Evolutionary conservation across 2,113 vertebrate species (phyloP).

Genomic region (Gallinago paraguaiae): DNA sequence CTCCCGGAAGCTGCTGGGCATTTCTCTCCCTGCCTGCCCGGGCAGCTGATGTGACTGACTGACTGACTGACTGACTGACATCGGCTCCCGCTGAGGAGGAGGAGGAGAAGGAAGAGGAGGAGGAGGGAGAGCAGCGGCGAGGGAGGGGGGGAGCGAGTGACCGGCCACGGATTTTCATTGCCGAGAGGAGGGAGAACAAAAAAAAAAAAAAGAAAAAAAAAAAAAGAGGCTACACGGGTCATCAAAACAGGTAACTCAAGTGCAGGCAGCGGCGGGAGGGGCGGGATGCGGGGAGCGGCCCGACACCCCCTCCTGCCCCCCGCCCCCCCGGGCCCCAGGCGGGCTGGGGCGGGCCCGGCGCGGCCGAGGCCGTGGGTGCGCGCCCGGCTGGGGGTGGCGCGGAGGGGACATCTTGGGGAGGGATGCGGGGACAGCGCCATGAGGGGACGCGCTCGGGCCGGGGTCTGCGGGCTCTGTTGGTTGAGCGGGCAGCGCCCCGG

Average conservation of each 20-base stretch:
- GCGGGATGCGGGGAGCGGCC: not conserved
- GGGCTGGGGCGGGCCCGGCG: not conserved
- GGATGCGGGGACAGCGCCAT: not conserved
- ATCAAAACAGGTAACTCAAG: slow-evolving; percentile 61
- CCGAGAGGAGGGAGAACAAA: not conserved
- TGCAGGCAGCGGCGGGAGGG: not conserved
- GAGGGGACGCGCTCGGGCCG: not conserved
- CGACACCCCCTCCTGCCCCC: not conserved
- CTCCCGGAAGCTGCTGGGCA: slow-evolving; percentile 84
- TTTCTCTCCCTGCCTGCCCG: slow-evolving; percentile 52
- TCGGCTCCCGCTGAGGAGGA: slow-evolving; percentile 52
- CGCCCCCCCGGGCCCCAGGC: not conserved
- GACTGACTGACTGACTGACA: slow-evolving; percentile 77
- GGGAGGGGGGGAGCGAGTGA: slow-evolving; percentile 7
- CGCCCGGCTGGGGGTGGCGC: not conserved
- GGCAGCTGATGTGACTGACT: slow-evolving; percentile 70
- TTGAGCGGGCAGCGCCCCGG: not conserved
- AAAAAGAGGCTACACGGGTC: not conserved
- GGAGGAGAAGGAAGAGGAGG: not conserved
- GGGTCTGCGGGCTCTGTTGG: not conserved
- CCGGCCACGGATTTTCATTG: slow-evolving; percentile 34
- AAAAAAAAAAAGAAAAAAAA: not conserved
- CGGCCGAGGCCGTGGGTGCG: not conserved
- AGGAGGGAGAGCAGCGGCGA: not conserved
- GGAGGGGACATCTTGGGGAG: not conserved